Base-by-base conservation (phyloP, 2,113 vertebrate species). In the Malurus elegans region DNA sequence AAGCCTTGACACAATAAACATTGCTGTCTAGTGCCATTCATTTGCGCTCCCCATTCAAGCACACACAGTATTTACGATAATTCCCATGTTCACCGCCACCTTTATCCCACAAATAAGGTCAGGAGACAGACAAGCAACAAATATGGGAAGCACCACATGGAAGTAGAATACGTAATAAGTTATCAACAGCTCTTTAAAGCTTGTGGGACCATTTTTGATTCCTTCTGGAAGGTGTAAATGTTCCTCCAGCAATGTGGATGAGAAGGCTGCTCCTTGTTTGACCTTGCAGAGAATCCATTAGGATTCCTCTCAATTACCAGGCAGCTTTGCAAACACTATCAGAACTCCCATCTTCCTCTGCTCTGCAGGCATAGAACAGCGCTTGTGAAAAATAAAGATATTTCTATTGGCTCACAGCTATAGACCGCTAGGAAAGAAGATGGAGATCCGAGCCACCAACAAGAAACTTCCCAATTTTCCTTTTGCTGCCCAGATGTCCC, bases 1-100 rank as follows among this genome's bases (percentile, higher is more conserved):
- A 97, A 93, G 94, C 84, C 95, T 97, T 96, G 90, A 96, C 93
- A 97, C 94, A 96, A 97, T 96, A 96, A 97, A 95, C 90, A 38
- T 86, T 92, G 92, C 95, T 94, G 64, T 97, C 95, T 95, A 72
- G 82, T 97, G 93, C 94, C 88, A 97, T 96, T 95, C 94, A 96
- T 95, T 94, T 94, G 90, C 90, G 96, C 95, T 94, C 64, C 82
- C 86, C 95, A 84, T 96, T 97, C 93, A 94, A 78, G 69, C 74
- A 83, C 34, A 94, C 93, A 90, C 90, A 94, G 94, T 94, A 94
- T 92, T 96, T 96, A 96, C 12, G 28, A 95, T 95, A 95, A 96
- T 97, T 97, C 67, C 88, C 76, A 95, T 74, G 95, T 74, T 93
- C 79, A 15, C 72, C 84, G 96, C 92, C 93, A 97, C 95, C 95